Percentiles rank a stretch among this genome's conserved stretches.
phyloP scores from a whole-genome alignment of 1,140 invertebrate species.

The Drosophila teissieri region DNA sequence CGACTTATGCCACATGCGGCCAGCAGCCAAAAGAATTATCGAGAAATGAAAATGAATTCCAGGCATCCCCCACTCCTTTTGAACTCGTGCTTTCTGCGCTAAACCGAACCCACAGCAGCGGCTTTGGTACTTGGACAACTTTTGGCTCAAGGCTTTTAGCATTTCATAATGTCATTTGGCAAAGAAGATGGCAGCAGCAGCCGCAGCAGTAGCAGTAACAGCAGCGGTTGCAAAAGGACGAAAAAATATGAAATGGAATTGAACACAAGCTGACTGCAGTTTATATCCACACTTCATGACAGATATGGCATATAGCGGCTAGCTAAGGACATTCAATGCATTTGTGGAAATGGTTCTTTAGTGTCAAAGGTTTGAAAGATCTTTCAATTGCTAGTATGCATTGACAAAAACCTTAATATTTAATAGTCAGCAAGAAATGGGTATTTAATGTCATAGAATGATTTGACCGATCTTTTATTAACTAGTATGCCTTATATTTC shows the following conservation, averaged over 20 bases:
- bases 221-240: neutral
- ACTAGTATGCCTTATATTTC: neutral
- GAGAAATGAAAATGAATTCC: constrained; percentile 81
- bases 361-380: neutral
- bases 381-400: neutral
- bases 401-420: too few relatives aligned
- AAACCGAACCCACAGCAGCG: constrained; percentile 23
- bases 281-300: constrained; percentile 46
- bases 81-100: constrained; percentile 16
- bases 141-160: constrained; percentile 64
- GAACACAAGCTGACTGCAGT: constrained; percentile 39
- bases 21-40: constrained; percentile 69
- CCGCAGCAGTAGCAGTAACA: neutral
- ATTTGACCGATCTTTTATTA: neutral
- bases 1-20: constrained; percentile 17
- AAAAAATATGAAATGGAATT: constrained; percentile 34
- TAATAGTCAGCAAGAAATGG: too few relatives aligned
- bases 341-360: neutral
- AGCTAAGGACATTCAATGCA: constrained; percentile 5
- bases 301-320: constrained; percentile 33
- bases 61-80: constrained; percentile 42
- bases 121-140: constrained; percentile 49
- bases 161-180: constrained; percentile 60
- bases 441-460: neutral
- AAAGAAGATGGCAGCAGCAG: constrained; percentile 35